Base-by-base conservation (phyloP, 2,797 vertebrate genomes). In the Capromys pilorides region DNA sequence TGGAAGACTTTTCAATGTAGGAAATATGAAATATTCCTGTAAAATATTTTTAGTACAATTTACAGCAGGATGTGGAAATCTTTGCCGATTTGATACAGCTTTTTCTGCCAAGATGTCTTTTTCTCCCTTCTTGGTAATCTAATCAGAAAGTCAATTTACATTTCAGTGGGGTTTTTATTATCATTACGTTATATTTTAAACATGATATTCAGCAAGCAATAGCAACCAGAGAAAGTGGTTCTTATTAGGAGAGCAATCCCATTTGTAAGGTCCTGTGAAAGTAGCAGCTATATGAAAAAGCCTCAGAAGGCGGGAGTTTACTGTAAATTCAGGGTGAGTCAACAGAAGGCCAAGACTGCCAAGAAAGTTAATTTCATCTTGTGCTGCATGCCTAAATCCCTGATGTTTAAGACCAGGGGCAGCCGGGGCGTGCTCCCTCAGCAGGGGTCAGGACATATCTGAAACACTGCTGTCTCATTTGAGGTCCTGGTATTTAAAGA, bases 121-220 rank as follows among this genome's bases (percentile, higher is more conserved):
- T 2, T 1, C 18, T 7, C 24, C 9, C 2, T 21, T 1, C n/a
- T 6, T 5, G 33, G 7, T 69, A 67, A 91, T 85, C 66, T 67
- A 81, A 69, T 94, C 77, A 95, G 62, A 79, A 93, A 96, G 67
- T 5, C 45, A 86, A 61, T 87, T 85, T 93, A 88, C 51, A 82
- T 95, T 92, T 75, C 75, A 66, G 79, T 88, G 78, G 39, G 61
- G 45, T 59, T 95, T 89, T 95, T 85, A 82, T 82, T 90, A 78
- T 94, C 80, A 77, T 84, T 57, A 16, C n/a, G 24, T 93, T 86
- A 71, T 91, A 86, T 95, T 94, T 86, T 92, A 92, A 88, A 24
- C 59, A n/a, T 77, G 59, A 24, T 66, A 71, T 86, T 90, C 36
- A 6, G 33, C 80, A 93, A 73, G 51, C 67, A 28, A 39, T 49